Conservation (phyloP, 2,797 vertebrate species). For the Megalops cyprinoides region DNA sequence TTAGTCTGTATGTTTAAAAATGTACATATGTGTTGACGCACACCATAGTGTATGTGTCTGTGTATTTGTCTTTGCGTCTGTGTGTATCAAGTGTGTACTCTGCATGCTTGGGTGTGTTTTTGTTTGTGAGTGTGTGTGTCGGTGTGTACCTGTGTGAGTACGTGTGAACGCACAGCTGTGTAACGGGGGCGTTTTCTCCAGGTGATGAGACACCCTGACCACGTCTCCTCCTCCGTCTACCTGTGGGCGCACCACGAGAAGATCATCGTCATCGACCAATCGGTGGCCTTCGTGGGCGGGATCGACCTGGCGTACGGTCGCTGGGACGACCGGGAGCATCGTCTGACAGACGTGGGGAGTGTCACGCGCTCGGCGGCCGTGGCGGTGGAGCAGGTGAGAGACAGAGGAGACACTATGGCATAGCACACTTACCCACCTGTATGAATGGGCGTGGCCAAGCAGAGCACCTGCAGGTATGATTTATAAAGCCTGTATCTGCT, state of each 20-base stretch:
- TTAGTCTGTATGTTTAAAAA: background rate
- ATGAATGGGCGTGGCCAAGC: no score
- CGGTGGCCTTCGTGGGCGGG: conserved; percentile 90
- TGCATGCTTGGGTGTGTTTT: background rate
- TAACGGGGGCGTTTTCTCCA: conserved; percentile 57
- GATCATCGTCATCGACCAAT: conserved; percentile 91
- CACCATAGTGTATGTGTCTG: background rate
- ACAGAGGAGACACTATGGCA: background rate
- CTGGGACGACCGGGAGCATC: conserved; percentile 91
- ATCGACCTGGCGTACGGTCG: conserved; percentile 95
- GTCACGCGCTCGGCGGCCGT: conserved; percentile 73
- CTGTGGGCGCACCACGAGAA: conserved; percentile 98
- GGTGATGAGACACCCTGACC: conserved; percentile 97
- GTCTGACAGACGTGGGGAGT: conserved; percentile 91
- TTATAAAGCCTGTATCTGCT: no score
- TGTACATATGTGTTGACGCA: background rate
- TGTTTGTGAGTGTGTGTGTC: background rate
- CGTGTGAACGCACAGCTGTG: background rate
- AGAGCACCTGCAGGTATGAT: no score
- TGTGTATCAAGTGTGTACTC: background rate
- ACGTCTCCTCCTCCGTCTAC: conserved; percentile 91
- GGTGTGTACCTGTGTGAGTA: no score
- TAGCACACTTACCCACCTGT: no score
- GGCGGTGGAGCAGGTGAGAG: conserved; percentile 55
- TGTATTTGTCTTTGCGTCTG: no score